Percentiles rank a stretch among this genome's conserved stretches.
Conservation (phyloP, 2,797 vertebrate genomes). For the Gallinago solitaria region DNA sequence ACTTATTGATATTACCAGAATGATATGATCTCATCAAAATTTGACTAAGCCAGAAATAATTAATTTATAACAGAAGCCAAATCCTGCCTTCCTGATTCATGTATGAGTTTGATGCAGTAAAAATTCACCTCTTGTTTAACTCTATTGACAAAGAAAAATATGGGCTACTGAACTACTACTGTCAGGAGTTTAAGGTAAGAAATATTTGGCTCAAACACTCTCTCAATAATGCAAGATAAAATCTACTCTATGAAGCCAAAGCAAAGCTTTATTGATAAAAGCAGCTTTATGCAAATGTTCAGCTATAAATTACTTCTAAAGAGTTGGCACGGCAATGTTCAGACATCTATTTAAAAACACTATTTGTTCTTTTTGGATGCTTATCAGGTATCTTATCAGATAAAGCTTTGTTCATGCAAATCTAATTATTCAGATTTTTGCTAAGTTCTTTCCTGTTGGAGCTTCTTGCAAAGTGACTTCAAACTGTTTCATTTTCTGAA, state of each 20-base stretch:
- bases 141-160: not conserved
- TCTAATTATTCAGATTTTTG: conserved; percentile 54
- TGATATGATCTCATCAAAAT: not conserved
- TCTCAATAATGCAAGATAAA: not conserved
- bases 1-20: not conserved
- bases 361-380: conserved; percentile 10
- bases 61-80: not conserved
- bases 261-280: not conserved
- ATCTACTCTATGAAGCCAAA: not conserved
- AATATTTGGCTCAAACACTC: not conserved
- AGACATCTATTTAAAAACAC: conserved; percentile 18
- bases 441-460: conserved; percentile 39
- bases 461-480: not conserved
- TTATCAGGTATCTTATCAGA: conserved; percentile 44
- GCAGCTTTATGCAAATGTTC: not conserved
- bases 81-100: not conserved
- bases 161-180: not conserved
- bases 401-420: conserved; percentile 35
- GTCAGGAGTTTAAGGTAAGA: not conserved
- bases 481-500: conserved; percentile 33
- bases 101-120: not conserved
- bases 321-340: not conserved
- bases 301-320: not conserved
- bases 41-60: not conserved
- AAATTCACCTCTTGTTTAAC: not conserved